phyloP scores from a whole-genome alignment of 2,797 vertebrate genomes.

The Malacoctenus gilli region DNA sequence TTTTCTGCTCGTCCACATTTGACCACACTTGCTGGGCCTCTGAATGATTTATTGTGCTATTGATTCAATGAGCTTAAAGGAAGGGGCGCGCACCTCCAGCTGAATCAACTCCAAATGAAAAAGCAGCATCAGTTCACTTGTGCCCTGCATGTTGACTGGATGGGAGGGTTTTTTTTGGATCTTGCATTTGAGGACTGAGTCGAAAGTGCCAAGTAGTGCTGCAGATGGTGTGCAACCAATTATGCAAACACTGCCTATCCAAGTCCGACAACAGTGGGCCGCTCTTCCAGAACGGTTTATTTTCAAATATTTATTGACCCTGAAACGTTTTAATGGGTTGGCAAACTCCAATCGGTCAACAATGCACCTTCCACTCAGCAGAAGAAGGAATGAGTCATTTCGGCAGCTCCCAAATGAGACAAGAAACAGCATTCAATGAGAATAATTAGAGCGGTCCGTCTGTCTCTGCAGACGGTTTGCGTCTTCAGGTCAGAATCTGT shows the following conservation, averaged over 20 bases:
- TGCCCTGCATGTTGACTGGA: constrained; percentile 16
- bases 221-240: constrained; percentile 31
- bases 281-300: constrained; percentile 26
- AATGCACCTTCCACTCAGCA: constrained; percentile 5
- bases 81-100: constrained; percentile 16
- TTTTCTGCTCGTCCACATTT: constrained; percentile 44
- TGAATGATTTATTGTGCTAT: constrained; percentile 54
- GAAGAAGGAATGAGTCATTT: constrained; percentile 18
- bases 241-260: constrained; percentile 19
- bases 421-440: constrained; percentile 47
- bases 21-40: constrained; percentile 14
- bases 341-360: constrained; percentile 31
- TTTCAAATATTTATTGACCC: constrained; percentile 43
- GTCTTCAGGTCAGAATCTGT: constrained; percentile 53
- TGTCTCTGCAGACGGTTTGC: constrained; percentile 44
- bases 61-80: constrained; percentile 40
- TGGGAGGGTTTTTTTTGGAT: constrained; percentile 15
- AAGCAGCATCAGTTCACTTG: constrained; percentile 16
- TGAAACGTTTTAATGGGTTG: constrained; percentile 35
- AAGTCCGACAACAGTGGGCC: constrained; percentile 30
- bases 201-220: constrained; percentile 21
- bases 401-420: constrained; percentile 37
- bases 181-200: constrained; percentile 4
- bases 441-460: constrained; percentile 63
- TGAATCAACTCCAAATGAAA: constrained; percentile 22